A percentile compares a stretch with the other conserved stretches of the same genome.
Evolutionary conservation across 2,113 vertebrate species (phyloP).

Genomic region (Centropus bengalensis): DNA sequence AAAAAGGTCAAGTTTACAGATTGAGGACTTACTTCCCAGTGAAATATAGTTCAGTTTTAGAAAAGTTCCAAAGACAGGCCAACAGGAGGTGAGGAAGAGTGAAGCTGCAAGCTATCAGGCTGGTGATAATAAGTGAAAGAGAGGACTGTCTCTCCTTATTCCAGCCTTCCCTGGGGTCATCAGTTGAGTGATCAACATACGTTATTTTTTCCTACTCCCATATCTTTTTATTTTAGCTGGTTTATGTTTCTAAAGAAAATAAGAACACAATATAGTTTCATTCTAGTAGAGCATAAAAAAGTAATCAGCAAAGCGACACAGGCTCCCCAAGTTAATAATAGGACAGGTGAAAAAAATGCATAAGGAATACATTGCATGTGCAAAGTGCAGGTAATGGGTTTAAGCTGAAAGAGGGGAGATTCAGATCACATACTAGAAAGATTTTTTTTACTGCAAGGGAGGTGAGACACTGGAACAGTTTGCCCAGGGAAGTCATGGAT

Average conservation of each 20-base stretch:
- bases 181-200: background rate
- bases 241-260: background rate
- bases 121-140: background rate
- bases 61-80: background rate
- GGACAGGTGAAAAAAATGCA: background rate
- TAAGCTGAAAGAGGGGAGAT: no score
- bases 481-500: no score
- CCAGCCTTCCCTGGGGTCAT: background rate
- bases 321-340: background rate
- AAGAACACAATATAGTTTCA: background rate
- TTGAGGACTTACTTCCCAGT: background rate
- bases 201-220: background rate
- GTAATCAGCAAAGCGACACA: background rate
- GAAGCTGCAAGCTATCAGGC: background rate
- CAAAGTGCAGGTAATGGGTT: background rate
- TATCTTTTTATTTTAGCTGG: background rate
- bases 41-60: background rate
- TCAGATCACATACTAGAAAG: no score
- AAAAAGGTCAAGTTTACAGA: background rate
- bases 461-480: no score
- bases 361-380: fast-evolving
- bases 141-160: background rate
- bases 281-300: background rate
- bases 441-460: no score
- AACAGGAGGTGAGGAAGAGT: background rate